A percentile compares a stretch with the other conserved stretches of the same genome.
phyloP scores from a whole-genome alignment of 1,140 invertebrate genomes.

The Caerostris extrusa region DNA sequence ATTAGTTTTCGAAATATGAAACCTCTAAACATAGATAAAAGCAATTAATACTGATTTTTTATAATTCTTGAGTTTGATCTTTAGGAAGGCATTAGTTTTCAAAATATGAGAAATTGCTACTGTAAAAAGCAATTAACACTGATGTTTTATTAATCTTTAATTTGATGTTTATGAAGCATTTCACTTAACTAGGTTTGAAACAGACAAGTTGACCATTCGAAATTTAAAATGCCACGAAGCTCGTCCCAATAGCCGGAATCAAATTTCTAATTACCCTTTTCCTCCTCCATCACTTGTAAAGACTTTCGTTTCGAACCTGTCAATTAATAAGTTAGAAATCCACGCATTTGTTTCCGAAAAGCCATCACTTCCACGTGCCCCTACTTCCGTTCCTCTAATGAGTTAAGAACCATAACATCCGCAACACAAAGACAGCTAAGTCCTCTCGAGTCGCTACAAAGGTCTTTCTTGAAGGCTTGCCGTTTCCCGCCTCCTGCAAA shows the following conservation, averaged over 20 bases:
- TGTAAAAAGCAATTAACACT: neutral
- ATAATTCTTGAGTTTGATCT: no score
- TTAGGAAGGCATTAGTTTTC: neutral
- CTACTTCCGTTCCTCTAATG: constrained; percentile 42
- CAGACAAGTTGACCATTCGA: constrained; percentile 7
- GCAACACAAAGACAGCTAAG: constrained; percentile 33
- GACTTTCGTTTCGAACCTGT: constrained; percentile 30
- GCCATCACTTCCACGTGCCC: constrained; percentile 43
- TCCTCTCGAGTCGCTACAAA: constrained; percentile 35
- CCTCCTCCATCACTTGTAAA: constrained; percentile 1
- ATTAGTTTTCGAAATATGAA: no score
- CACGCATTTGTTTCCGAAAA: constrained; percentile 16
- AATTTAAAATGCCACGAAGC: neutral
- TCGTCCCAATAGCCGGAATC: neutral
- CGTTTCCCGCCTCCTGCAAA: constrained; percentile 27
- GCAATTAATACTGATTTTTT: no score
- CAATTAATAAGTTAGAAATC: constrained; percentile 40
- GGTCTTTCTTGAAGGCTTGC: constrained; percentile 50
- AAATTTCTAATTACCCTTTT: neutral
- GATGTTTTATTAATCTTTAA: neutral
- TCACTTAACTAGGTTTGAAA: neutral
- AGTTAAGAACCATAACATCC: constrained; percentile 53
- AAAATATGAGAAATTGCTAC: neutral
- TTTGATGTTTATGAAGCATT: neutral
- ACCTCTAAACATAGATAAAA: no score